Conservation (phyloP, 2,888 invertebrate genomes). For the Phortica magna region DNA sequence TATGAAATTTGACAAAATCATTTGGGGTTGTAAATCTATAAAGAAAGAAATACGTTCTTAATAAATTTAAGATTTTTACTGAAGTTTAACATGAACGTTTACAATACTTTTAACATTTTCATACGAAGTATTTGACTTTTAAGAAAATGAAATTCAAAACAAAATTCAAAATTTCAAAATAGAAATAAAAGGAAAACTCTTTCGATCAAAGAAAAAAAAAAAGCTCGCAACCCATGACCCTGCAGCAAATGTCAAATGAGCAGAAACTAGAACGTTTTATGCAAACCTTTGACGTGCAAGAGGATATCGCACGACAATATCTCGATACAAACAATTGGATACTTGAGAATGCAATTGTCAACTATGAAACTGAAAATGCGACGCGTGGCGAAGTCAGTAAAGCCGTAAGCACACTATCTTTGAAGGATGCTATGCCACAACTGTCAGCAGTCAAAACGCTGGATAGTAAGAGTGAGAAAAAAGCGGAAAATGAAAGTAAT, state of each 20-base stretch:
- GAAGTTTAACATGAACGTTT: no score
- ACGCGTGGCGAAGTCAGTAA: no score
- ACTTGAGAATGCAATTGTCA: slow-evolving; percentile 51
- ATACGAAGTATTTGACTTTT: not conserved
- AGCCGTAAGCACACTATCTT: not conserved
- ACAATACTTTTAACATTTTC: not conserved
- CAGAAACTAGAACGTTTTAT: slow-evolving; percentile 60
- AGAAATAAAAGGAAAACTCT: not conserved
- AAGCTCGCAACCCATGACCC: not conserved
- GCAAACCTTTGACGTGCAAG: slow-evolving; percentile 51
- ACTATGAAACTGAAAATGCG: slow-evolving; percentile 51
- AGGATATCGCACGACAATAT: slow-evolving; percentile 55
- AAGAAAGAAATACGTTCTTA: no score
- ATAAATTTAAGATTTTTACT: no score
- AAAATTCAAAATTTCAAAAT: slow-evolving; percentile 1
- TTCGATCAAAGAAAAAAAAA: not conserved
- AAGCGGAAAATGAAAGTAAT: slow-evolving; percentile 34
- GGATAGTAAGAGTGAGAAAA: slow-evolving; percentile 13
- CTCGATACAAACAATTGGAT: slow-evolving; percentile 53
- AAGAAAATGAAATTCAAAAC: not conserved
- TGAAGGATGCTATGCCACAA: not conserved
- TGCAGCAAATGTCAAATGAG: slow-evolving; percentile 61
- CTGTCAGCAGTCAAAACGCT: not conserved
- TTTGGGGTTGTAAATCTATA: no score
- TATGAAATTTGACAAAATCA: no score